phyloP scores from a whole-genome alignment of 2,888 invertebrate genomes.

The Chalcosyrphus nemorum region DNA sequence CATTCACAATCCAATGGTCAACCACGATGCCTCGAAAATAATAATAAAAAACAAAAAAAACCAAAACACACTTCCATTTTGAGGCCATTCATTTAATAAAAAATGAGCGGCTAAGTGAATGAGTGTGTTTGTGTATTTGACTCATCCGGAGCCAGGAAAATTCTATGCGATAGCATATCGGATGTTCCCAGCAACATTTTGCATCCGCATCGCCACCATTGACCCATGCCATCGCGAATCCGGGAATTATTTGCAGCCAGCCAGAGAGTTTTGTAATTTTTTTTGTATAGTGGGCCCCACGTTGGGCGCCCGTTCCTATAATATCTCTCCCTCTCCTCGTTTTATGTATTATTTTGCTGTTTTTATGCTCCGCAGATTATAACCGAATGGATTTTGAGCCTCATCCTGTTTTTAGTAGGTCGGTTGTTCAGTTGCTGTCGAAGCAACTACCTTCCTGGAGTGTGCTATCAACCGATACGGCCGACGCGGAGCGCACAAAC shows the following conservation, averaged over 20 bases:
- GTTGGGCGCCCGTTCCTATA: neutral
- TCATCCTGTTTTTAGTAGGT: conserved; percentile 15
- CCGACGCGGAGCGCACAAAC: conserved; percentile 27
- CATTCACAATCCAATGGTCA: conserved; percentile 73
- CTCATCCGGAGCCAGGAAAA: conserved; percentile 55
- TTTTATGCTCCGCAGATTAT: conserved; percentile 69
- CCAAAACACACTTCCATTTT: no score
- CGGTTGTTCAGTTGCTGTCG: conserved; percentile 40
- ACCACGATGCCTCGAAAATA: conserved; percentile 58
- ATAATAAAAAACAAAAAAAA: conserved; percentile 20
- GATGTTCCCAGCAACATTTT: conserved; percentile 66
- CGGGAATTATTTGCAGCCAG: conserved; percentile 50
- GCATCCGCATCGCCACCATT: conserved; percentile 59
- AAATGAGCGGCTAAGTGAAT: conserved; percentile 35
- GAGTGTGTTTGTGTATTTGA: conserved; percentile 9
- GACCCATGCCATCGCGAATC: conserved; percentile 6
- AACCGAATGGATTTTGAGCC: conserved; percentile 48
- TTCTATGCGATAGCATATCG: conserved; percentile 69
- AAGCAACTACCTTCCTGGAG: conserved; percentile 50
- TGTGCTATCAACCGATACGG: conserved; percentile 60
- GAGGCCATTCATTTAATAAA: conserved; percentile 65
- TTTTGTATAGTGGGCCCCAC: conserved; percentile 35
- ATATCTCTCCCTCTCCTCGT: neutral
- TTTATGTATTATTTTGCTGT: conserved; percentile 60
- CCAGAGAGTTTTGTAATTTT: conserved; percentile 70